Base-by-base conservation (phyloP, 2,888 invertebrate species). In the Archaeoteleia sp. region DNA sequence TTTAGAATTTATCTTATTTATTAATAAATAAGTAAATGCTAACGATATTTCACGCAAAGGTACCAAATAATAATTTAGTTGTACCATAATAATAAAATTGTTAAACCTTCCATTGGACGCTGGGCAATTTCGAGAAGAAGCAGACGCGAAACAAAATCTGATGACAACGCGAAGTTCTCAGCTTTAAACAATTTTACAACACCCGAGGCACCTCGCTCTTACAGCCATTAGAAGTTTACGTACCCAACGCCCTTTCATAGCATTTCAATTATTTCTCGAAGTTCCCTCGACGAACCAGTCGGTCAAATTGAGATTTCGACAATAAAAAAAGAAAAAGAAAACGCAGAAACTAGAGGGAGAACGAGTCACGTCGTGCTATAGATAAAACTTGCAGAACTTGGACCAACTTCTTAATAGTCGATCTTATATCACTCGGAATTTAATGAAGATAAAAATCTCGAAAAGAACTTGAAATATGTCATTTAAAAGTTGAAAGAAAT, bases 101-200 rank as follows among this genome's bases (percentile, higher is more conserved):
- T n/a, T n/a, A n/a, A n/a, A n/a, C n/a, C 61, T 45, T 45, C 34
- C 25, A 40, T 9, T 9, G 32, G 12, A 5, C 27, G 34, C 20
- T 12, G 29, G 43, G 9, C 6, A 30, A 61, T 30, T 9, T 7
- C 29, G 17, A 35, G 46, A 51, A 29, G 6, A 62, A 25, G 27
- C 8, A 25, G 8, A 39, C 42, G 46, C 12, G 48, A 35, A 49
- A 37, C 49, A 29, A 34, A 51, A 43, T 35, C 27, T 13, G 27
- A 9, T 35, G 49, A 65, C 65, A 65, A 65, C 42, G 34, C 7
- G 20, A 45, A 51, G 37, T 65, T 57, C 29, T 45, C 57, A 27
- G 43, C 48, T 60, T 66, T 66, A 58, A 66, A 60, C 48, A 66
- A 66, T 60, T 66, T 66, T 48, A 60, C 34, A 58, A 66, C 66